These are phyloP conservation scores for Nemapogon koenigi DNA, from an alignment of 2,888 invertebrate species.

Conservation along the genomic window DNA sequence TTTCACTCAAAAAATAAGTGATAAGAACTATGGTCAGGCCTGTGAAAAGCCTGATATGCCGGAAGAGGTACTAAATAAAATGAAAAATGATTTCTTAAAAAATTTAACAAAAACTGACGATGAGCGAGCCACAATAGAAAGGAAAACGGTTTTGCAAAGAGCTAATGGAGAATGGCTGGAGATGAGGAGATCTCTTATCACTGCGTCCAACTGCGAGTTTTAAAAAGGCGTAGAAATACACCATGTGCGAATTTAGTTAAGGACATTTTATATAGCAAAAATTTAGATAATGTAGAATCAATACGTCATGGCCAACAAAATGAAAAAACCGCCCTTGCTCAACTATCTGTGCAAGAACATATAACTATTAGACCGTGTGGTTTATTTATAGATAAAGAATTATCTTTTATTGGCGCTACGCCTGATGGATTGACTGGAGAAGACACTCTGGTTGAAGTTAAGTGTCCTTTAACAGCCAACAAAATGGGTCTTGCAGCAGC, in stretches of 20 bases:
- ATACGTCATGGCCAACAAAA: slow-evolving; percentile 10
- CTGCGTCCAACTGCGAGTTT: slow-evolving; percentile 18
- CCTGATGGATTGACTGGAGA: slow-evolving; percentile 15
- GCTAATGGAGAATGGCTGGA: slow-evolving; percentile 20
- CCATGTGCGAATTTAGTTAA: slow-evolving; percentile 9
- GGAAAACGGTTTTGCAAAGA: slow-evolving; percentile 16
- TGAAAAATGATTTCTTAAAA: slow-evolving; percentile 15
- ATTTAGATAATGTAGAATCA: slow-evolving; percentile 10
- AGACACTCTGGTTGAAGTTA: slow-evolving; percentile 13
- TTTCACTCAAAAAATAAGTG: slow-evolving; percentile 4
- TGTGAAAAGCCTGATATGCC: slow-evolving; percentile 16
- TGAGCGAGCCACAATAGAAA: slow-evolving; percentile 14
- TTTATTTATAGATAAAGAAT: slow-evolving; percentile 17
- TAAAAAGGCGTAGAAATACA: slow-evolving; percentile 11
- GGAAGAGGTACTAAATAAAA: slow-evolving; percentile 9
- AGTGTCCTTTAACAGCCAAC: no score
- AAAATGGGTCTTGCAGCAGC: slow-evolving; percentile 6
- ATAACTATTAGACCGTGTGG: slow-evolving; percentile 14
- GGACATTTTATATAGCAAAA: slow-evolving; percentile 10
- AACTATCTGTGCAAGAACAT: slow-evolving; percentile 12
- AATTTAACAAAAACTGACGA: slow-evolving; percentile 13
- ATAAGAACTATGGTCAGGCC: slow-evolving; percentile 16
- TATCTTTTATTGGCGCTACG: slow-evolving; percentile 14
- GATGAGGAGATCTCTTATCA: slow-evolving; percentile 16
- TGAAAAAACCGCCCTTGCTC: slow-evolving; percentile 9